These are phyloP conservation scores for Dorcus parallelipipedus DNA, from an alignment of 2,888 invertebrate species.

Conservation along the genomic window DNA sequence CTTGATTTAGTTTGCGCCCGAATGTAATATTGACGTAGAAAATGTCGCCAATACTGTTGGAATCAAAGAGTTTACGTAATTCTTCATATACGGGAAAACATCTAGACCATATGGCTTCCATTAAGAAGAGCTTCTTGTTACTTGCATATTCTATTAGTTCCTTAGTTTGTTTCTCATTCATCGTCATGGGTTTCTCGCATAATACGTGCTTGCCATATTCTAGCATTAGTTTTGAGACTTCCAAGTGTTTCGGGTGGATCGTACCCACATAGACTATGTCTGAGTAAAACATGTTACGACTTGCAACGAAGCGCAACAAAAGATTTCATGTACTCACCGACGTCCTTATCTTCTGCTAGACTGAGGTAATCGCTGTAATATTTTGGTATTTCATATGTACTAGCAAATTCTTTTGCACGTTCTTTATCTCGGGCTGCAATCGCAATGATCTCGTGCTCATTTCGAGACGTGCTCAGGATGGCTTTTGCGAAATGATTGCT, in stretches of 20 bases:
- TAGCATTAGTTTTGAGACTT: conserved; percentile 68
- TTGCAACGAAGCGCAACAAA: not conserved
- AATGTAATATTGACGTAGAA: conserved; percentile 66
- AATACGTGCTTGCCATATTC: conserved; percentile 80
- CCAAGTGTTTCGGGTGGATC: conserved; percentile 71
- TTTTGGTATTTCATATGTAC: conserved; percentile 64
- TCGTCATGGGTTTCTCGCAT: conserved; percentile 84
- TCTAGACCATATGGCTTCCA: conserved; percentile 88
- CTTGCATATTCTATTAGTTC: conserved; percentile 67
- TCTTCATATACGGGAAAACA: conserved; percentile 74
- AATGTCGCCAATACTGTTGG: conserved; percentile 67
- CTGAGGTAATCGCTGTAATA: conserved; percentile 74
- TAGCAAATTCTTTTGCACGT: conserved; percentile 75
- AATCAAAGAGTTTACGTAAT: conserved; percentile 62
- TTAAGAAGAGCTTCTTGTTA: conserved; percentile 69
- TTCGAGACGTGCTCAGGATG: conserved; percentile 56
- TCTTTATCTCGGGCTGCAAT: conserved; percentile 73
- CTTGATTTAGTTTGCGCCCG: conserved; percentile 57
- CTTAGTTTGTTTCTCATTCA: conserved; percentile 72
- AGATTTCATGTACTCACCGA: conserved; percentile 57
- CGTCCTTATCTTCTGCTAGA: conserved; percentile 67
- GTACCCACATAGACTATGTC: conserved; percentile 83
- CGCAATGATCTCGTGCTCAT: conserved; percentile 69
- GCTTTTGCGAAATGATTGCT: conserved; percentile 79
- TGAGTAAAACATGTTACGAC: conserved; percentile 44